Conservation (phyloP, 2,888 invertebrate species). For the Meteorus colon region DNA sequence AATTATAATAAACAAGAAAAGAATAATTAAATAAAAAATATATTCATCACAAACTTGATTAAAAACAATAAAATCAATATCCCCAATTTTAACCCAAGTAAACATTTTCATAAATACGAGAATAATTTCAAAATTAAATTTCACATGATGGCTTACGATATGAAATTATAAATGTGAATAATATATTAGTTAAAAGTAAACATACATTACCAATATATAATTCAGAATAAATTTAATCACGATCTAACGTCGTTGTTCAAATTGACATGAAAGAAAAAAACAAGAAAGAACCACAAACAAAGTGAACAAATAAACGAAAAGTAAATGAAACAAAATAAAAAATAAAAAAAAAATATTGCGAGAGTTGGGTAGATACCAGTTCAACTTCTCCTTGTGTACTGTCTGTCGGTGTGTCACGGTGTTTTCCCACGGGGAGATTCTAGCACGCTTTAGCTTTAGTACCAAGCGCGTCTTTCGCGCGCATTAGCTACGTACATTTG, state of each 20-base stretch:
- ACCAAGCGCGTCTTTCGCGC: slow-evolving; percentile 13
- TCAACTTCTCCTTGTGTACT: neutral
- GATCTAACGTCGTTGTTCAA: neutral
- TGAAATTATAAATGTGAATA: no score
- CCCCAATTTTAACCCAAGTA: no score
- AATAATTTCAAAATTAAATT: neutral
- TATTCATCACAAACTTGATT: no score
- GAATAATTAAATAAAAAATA: no score
- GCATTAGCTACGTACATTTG: slow-evolving; percentile 18
- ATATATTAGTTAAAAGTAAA: neutral
- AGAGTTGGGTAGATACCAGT: neutral
- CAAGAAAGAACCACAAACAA: no score
- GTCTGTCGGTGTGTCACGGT: slow-evolving; percentile 22
- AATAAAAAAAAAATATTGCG: no score
- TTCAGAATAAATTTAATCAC: neutral
- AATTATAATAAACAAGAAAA: no score
- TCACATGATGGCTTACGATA: neutral
- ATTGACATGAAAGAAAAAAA: neutral
- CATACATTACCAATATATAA: neutral
- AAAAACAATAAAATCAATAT: no score
- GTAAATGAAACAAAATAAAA: neutral
- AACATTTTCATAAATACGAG: neutral
- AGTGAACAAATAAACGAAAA: neutral
- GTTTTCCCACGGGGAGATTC: slow-evolving; percentile 44
- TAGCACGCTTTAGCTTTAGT: neutral